Conservation (phyloP, 2,888 invertebrate species). For the Ctenicera cuprea region DNA sequence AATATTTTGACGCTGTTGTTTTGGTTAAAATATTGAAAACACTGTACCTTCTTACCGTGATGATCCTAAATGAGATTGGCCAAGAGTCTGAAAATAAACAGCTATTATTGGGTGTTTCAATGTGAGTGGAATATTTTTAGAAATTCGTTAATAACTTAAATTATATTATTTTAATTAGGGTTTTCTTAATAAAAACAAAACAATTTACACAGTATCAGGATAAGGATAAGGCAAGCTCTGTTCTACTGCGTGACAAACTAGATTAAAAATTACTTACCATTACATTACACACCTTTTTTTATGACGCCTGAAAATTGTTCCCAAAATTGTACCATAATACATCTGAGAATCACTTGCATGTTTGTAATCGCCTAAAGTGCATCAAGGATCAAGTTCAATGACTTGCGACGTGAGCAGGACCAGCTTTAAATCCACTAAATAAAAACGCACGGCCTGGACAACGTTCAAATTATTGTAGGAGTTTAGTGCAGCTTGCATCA, state of each 20-base stretch:
- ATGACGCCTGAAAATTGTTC: background rate
- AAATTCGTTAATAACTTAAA: too few relatives aligned
- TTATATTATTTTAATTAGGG: background rate
- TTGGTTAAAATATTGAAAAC: too few relatives aligned
- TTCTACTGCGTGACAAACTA: constrained; percentile 17
- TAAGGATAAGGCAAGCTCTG: background rate
- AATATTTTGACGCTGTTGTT: too few relatives aligned
- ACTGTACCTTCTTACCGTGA: too few relatives aligned
- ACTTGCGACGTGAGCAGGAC: constrained; percentile 40
- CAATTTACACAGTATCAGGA: background rate
- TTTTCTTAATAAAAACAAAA: background rate
- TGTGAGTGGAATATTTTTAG: too few relatives aligned
- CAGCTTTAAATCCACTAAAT: constrained; percentile 37
- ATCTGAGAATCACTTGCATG: constrained; percentile 11
- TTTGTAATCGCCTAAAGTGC: constrained; percentile 39
- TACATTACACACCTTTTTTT: constrained; percentile 17
- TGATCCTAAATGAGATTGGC: too few relatives aligned
- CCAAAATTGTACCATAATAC: constrained; percentile 10
- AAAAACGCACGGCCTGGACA: constrained; percentile 43
- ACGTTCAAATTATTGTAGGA: constrained; percentile 48
- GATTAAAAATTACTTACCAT: constrained; percentile 27
- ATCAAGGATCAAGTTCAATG: constrained; percentile 48
- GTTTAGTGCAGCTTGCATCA: constrained; percentile 33
- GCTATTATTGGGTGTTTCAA: too few relatives aligned
- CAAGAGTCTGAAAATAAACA: too few relatives aligned